Evolutionary conservation across 2,888 invertebrate genomes (phyloP).

Genomic region (Epiblema foenella): DNA sequence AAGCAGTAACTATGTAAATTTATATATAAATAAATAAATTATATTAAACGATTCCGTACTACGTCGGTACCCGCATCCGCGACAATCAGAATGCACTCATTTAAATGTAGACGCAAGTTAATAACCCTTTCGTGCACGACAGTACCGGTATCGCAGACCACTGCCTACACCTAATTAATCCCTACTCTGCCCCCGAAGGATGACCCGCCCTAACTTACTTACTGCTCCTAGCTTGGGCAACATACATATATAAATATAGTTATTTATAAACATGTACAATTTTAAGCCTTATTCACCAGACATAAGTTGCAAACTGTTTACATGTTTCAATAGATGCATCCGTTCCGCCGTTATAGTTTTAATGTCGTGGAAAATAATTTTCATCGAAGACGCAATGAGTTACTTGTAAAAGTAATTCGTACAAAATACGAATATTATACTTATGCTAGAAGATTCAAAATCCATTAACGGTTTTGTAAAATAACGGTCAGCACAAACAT

Average conservation of each 20-base stretch:
- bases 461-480: too few relatives aligned
- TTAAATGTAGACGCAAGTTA: too few relatives aligned
- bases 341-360: neutral
- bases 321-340: neutral
- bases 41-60: too few relatives aligned
- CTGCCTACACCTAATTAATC: conserved; percentile 79
- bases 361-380: conserved; percentile 11
- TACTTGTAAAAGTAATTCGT: too few relatives aligned
- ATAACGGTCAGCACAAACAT: too few relatives aligned
- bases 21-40: too few relatives aligned
- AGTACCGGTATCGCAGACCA: conserved; percentile 69
- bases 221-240: conserved; percentile 45
- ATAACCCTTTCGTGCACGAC: conserved; percentile 49
- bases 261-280: neutral
- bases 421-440: too few relatives aligned
- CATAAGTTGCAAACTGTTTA: neutral
- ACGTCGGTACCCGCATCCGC: too few relatives aligned
- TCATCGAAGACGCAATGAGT: neutral
- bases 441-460: too few relatives aligned
- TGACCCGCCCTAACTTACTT: conserved; percentile 72
- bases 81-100: too few relatives aligned
- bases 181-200: conserved; percentile 68
- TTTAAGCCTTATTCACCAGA: neutral
- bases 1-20: too few relatives aligned
- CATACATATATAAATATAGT: neutral